Percentiles rank a stretch among this genome's conserved stretches.
Conservation (phyloP, 2,797 vertebrate genomes). For the Gymnothorax reevesii region DNA sequence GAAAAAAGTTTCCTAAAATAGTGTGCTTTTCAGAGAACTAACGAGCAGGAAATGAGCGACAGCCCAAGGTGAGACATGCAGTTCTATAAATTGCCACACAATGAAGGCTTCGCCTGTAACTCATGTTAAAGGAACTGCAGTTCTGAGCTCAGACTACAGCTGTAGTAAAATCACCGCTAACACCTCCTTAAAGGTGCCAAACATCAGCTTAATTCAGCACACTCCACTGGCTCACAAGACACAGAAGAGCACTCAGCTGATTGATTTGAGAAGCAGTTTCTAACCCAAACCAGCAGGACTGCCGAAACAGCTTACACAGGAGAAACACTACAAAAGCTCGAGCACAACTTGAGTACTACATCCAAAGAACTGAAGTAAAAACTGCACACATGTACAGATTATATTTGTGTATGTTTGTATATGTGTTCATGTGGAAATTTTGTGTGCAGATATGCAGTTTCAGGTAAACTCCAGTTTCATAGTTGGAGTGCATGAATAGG, state of each 20-base stretch:
- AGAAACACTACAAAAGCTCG: not conserved
- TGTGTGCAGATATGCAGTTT: not conserved
- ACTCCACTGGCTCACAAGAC: not conserved
- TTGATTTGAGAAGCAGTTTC: not conserved
- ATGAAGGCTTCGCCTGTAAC: not conserved
- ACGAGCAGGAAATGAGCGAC: not conserved
- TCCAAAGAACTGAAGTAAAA: no score
- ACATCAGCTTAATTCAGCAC: not conserved
- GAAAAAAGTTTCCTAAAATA: not conserved
- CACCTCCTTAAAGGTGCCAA: not conserved
- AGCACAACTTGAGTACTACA: not conserved
- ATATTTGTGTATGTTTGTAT: not conserved
- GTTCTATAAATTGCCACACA: not conserved
- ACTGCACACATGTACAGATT: no score
- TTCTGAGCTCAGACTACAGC: conserved; percentile 8
- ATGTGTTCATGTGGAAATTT: conserved; percentile 6
- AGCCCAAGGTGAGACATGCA: not conserved
- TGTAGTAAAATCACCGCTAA: not conserved
- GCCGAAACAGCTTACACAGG: not conserved
- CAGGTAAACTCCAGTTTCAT: no score
- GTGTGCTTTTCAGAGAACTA: not conserved
- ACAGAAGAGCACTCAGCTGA: not conserved
- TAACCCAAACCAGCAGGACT: not conserved
- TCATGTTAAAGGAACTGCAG: not conserved
- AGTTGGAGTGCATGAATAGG: not conserved